A percentile compares a stretch with the other conserved stretches of the same genome.
These are phyloP conservation scores for Myiopsitta monachus DNA, from an alignment of 2,113 vertebrate genomes.

Conservation along the genomic window DNA sequence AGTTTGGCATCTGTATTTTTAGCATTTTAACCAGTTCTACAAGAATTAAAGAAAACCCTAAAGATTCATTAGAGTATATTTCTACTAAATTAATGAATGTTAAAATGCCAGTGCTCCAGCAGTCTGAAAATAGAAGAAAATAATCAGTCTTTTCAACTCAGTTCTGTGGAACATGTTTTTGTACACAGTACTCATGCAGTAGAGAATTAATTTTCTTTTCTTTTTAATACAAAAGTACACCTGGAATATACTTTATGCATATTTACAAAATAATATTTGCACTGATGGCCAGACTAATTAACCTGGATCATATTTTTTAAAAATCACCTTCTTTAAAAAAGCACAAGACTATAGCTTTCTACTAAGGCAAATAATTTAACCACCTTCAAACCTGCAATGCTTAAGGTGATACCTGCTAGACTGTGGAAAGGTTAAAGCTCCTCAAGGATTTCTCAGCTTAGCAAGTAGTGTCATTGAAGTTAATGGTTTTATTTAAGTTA, in stretches of 20 bases:
- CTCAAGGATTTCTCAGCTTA: background rate
- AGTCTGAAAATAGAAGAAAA: background rate
- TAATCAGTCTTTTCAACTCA: background rate
- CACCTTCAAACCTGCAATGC: background rate
- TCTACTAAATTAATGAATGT: background rate
- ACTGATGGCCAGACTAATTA: background rate
- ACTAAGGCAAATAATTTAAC: background rate
- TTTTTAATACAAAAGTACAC: background rate
- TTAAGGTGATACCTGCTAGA: background rate
- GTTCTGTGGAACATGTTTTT: background rate
- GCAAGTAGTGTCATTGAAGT: background rate
- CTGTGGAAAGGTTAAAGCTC: rapidly evolving
- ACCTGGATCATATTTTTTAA: background rate
- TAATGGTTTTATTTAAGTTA: background rate
- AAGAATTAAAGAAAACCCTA: background rate
- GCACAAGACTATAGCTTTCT: background rate
- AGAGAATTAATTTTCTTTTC: background rate
- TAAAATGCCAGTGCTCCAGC: background rate
- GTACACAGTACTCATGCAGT: background rate
- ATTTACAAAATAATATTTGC: background rate
- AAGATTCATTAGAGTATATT: background rate
- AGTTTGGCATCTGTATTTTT: background rate
- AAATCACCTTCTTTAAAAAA: background rate
- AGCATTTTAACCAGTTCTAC: background rate
- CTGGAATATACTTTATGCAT: background rate